Conservation (phyloP, 2,113 vertebrate species). For the Candoia aspera region DNA sequence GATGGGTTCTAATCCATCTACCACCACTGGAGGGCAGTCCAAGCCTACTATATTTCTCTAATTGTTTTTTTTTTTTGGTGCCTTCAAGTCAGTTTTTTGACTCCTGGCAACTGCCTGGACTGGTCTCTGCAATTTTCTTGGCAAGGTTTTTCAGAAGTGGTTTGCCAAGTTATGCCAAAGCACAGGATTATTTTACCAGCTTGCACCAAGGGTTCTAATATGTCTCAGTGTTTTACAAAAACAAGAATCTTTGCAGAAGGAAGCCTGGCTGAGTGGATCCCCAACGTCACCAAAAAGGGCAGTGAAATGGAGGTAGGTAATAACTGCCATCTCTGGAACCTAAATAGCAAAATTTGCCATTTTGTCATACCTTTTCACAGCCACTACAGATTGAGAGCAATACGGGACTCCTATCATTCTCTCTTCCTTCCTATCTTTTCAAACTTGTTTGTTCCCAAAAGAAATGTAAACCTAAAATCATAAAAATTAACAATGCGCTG, state of each 20-base stretch:
- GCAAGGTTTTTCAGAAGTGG: too few relatives aligned
- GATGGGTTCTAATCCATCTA: background rate
- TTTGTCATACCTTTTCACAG: background rate
- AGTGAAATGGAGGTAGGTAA: too few relatives aligned
- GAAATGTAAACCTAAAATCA: background rate
- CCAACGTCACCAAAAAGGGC: background rate
- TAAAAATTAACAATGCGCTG: background rate
- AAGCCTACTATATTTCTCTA: conserved; percentile 4
- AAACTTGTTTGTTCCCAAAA: background rate
- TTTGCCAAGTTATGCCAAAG: background rate
- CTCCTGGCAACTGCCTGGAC: background rate
- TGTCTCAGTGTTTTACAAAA: too few relatives aligned
- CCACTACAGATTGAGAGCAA: background rate
- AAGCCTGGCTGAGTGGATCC: too few relatives aligned
- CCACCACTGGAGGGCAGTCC: conserved; percentile 64
- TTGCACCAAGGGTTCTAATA: too few relatives aligned
- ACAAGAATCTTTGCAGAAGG: too few relatives aligned
- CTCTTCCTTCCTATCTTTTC: background rate
- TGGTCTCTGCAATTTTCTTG: background rate
- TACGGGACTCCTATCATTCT: too few relatives aligned
- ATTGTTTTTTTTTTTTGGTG: background rate
- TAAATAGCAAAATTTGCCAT: background rate
- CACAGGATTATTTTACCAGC: background rate
- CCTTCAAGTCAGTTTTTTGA: background rate
- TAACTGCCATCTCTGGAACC: too few relatives aligned